These are phyloP conservation scores for Coptotermes formosanus DNA, from an alignment of 1,140 invertebrate species.

Conservation along the genomic window DNA sequence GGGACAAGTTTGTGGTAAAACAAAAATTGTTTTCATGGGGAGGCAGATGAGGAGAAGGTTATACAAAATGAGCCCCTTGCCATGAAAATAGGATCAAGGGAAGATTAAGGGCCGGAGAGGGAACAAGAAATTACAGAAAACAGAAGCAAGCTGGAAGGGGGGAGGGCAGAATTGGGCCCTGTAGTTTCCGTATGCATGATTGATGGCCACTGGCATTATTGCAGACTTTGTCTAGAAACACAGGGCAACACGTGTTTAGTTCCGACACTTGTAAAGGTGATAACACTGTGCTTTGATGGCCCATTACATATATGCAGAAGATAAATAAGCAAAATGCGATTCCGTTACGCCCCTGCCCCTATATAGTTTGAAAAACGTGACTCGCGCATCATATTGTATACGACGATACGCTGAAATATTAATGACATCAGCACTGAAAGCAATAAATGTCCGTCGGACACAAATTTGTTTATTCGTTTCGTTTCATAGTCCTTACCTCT, in stretches of 20 bases:
- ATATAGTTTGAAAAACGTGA: too few relatives aligned
- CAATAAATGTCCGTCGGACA: too few relatives aligned
- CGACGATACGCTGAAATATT: too few relatives aligned
- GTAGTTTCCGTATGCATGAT: not conserved
- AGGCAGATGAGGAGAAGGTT: not conserved
- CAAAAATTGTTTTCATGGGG: not conserved
- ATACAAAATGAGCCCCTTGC: not conserved
- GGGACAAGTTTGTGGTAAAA: not conserved
- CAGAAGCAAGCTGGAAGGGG: not conserved
- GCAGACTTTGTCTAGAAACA: not conserved
- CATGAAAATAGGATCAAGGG: not conserved
- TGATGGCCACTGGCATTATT: not conserved
- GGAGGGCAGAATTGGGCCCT: not conserved
- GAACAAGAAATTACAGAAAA: not conserved
- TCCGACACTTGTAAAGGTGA: not conserved
- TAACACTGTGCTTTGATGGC: not conserved
- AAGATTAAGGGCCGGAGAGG: not conserved
- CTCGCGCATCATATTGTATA: too few relatives aligned
- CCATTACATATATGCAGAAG: not conserved
- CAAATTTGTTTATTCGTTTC: too few relatives aligned
- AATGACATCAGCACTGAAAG: too few relatives aligned
- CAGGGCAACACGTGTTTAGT: not conserved
- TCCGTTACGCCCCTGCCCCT: too few relatives aligned
- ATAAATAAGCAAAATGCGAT: too few relatives aligned
- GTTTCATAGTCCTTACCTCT: too few relatives aligned